Conservation (phyloP, 2,888 invertebrate genomes). For the Lochmaea capreae region DNA sequence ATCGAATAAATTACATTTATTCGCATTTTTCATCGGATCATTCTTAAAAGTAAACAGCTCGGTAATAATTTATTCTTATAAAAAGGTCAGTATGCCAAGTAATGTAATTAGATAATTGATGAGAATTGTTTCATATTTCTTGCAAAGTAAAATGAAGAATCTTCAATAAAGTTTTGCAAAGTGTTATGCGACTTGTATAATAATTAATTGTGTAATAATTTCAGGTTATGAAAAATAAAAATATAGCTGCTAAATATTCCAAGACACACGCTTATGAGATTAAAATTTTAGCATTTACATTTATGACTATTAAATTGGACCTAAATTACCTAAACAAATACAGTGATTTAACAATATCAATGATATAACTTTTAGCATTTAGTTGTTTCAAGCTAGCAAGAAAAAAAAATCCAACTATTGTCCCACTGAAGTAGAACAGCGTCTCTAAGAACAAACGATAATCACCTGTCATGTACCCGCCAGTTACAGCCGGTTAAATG, state of each 20-base stretch:
- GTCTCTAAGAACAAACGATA: too few species aligned
- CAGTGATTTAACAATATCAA: not conserved
- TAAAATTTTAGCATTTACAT: not conserved
- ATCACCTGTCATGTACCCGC: too few species aligned
- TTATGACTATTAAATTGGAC: not conserved
- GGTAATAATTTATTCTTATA: conserved; percentile 7
- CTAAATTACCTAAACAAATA: not conserved
- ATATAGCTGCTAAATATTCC: not conserved
- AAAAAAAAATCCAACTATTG: too few species aligned
- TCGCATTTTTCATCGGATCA: too few species aligned
- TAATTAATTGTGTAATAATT: conserved; percentile 17
- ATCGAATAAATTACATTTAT: too few species aligned
- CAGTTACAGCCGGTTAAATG: too few species aligned
- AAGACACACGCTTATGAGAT: not conserved
- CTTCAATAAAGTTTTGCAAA: conserved; percentile 21
- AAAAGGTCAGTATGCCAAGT: conserved; percentile 25
- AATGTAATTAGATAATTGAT: conserved; percentile 22
- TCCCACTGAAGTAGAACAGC: not conserved
- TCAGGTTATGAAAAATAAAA: conserved; percentile 11
- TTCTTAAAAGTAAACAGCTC: not conserved
- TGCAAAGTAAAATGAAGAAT: conserved; percentile 14
- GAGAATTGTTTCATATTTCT: conserved; percentile 14
- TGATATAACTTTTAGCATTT: not conserved
- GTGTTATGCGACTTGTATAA: conserved; percentile 16
- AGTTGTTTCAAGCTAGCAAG: too few species aligned